Evolutionary conservation across 1,140 invertebrate genomes (phyloP).

Genomic region (Bombus affinis): DNA sequence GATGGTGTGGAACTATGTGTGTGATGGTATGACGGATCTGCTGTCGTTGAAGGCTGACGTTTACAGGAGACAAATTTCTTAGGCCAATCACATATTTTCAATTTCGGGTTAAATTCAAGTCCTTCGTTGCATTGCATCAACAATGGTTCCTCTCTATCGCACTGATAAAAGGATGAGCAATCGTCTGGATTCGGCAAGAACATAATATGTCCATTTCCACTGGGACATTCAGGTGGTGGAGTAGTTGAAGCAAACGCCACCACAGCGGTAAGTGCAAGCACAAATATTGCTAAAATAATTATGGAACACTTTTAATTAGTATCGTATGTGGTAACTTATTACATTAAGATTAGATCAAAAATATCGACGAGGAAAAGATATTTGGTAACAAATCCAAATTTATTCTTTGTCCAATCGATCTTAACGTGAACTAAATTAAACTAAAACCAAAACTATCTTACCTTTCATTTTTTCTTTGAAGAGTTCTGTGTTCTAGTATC

Average conservation of each 20-base stretch:
- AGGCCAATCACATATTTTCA: background rate
- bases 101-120: background rate
- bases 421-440: too few relatives aligned
- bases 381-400: too few relatives aligned
- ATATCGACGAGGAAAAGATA: too few relatives aligned
- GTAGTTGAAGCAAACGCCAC: too few relatives aligned
- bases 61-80: background rate
- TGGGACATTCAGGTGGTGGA: background rate
- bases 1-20: rapidly evolving
- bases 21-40: rapidly evolving
- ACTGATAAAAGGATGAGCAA: background rate
- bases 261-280: rapidly evolving
- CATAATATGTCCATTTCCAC: rapidly evolving
- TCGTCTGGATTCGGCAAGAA: slow-evolving; percentile 2
- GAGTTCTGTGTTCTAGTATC: background rate
- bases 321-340: too few relatives aligned
- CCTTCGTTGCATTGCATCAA: background rate
- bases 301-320: background rate
- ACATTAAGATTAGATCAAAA: background rate
- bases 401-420: too few relatives aligned
- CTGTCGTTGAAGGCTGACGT: rapidly evolving
- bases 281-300: background rate
- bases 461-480: background rate
- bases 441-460: background rate
- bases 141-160: background rate